These are phyloP conservation scores for Pediacus dermestoides DNA, from an alignment of 2,888 invertebrate genomes.

Conservation along the genomic window DNA sequence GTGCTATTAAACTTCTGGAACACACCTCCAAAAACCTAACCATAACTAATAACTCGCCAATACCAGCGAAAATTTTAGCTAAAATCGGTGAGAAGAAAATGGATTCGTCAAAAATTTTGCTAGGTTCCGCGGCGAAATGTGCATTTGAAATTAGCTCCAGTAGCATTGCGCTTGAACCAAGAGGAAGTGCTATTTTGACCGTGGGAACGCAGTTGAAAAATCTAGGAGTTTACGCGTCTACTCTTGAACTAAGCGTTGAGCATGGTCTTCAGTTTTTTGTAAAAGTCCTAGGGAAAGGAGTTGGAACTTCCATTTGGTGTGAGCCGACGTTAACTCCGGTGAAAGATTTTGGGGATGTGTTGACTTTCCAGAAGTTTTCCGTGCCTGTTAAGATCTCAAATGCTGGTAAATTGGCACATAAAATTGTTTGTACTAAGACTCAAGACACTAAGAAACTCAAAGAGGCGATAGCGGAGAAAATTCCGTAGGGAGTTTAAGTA, in stretches of 20 bases:
- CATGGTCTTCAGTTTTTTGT: constrained; percentile 49
- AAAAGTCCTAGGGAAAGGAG: constrained; percentile 56
- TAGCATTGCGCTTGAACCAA: constrained; percentile 38
- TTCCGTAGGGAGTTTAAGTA: no score
- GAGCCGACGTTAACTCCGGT: constrained; percentile 58
- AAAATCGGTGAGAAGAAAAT: no score
- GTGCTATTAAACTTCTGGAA: constrained; percentile 57
- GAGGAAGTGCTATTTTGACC: constrained; percentile 34
- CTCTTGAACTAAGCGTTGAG: constrained; percentile 37
- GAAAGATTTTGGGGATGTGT: constrained; percentile 60
- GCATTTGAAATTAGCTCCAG: constrained; percentile 41
- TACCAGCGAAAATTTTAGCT: constrained; percentile 50
- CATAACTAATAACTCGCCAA: constrained; percentile 68
- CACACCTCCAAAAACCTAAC: constrained; percentile 52
- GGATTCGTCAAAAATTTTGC: no score
- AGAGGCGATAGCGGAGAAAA: constrained; percentile 20
- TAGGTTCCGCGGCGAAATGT: no score
- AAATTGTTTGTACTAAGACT: constrained; percentile 53
- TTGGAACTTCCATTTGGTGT: constrained; percentile 63
- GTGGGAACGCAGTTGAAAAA: constrained; percentile 44
- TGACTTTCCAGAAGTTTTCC: constrained; percentile 55
- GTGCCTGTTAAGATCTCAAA: constrained; percentile 54
- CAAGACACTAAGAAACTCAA: constrained; percentile 32
- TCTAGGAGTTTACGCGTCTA: constrained; percentile 41
- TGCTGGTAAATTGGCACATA: constrained; percentile 54